Evolutionary conservation across 2,113 vertebrate genomes (phyloP).

Genomic region (Mobula birostris): DNA sequence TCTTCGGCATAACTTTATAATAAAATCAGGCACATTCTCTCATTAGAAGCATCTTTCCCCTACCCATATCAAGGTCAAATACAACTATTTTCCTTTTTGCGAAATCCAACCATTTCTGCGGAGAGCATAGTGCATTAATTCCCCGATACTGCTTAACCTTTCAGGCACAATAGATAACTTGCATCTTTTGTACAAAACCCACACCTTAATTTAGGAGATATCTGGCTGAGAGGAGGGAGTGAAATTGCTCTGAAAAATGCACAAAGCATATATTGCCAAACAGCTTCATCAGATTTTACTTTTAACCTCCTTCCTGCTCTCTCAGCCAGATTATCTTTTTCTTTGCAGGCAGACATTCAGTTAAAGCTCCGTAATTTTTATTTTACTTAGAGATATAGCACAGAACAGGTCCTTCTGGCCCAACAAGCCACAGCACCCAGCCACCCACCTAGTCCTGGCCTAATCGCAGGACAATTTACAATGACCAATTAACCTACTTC

Average conservation of each 20-base stretch:
- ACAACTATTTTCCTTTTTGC: not conserved
- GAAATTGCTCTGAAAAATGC: not conserved
- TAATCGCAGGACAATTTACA: too few species aligned
- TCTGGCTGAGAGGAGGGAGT: not conserved
- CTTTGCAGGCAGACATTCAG: slow-evolving; percentile 22
- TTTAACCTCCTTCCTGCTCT: too few species aligned
- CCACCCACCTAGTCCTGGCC: too few species aligned
- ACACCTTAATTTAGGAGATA: not conserved
- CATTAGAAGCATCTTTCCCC: not conserved
- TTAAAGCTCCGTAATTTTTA: not conserved
- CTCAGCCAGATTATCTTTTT: not conserved
- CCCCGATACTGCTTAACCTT: not conserved
- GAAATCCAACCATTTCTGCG: not conserved
- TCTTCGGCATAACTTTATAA: not conserved
- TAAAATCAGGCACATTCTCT: slow-evolving; percentile 9
- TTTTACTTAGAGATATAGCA: too few species aligned
- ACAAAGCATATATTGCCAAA: not conserved
- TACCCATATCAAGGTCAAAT: not conserved
- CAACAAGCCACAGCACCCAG: too few species aligned
- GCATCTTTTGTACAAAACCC: not conserved
- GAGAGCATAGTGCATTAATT: slow-evolving; percentile 11
- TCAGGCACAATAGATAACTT: slow-evolving; percentile 3
- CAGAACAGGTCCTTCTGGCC: too few species aligned
- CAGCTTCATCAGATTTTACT: not conserved
- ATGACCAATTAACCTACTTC: too few species aligned